Conservation (phyloP, 1,140 invertebrate species). For the Myzus persicae region DNA sequence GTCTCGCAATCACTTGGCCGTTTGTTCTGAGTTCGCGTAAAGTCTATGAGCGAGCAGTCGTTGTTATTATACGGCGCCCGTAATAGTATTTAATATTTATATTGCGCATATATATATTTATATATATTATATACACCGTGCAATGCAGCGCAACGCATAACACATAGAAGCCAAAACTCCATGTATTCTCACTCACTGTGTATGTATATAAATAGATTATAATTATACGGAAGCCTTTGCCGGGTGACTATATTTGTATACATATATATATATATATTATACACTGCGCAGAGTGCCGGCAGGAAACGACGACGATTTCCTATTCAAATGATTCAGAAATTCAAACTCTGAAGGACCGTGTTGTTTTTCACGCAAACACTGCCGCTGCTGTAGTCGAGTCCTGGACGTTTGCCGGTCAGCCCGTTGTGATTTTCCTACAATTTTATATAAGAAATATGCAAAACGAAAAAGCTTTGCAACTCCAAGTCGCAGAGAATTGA, state of each 20-base stretch:
- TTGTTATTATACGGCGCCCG: neutral
- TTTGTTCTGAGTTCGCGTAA: neutral
- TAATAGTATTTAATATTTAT: neutral
- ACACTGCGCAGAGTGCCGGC: neutral
- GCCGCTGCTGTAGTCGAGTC: neutral
- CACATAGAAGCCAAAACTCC: neutral
- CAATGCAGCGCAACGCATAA: no score
- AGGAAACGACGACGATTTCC: neutral
- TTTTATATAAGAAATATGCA: neutral
- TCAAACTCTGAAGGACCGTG: neutral
- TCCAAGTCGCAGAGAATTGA: neutral
- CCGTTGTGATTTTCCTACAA: neutral
- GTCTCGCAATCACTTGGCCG: neutral
- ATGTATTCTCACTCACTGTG: no score
- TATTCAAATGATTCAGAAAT: constrained; percentile 2
- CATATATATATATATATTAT: neutral
- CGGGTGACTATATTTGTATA: neutral
- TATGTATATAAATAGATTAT: neutral
- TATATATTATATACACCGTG: neutral
- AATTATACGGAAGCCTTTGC: neutral
- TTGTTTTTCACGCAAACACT: neutral
- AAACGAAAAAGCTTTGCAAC: neutral
- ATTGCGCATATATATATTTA: no score
- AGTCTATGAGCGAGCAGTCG: neutral
- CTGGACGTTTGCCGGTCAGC: neutral